Percentiles rank a stretch among this genome's conserved stretches.
These are phyloP conservation scores for Fabriciana adippe DNA, from an alignment of 2,888 invertebrate genomes.

Conservation along the genomic window DNA sequence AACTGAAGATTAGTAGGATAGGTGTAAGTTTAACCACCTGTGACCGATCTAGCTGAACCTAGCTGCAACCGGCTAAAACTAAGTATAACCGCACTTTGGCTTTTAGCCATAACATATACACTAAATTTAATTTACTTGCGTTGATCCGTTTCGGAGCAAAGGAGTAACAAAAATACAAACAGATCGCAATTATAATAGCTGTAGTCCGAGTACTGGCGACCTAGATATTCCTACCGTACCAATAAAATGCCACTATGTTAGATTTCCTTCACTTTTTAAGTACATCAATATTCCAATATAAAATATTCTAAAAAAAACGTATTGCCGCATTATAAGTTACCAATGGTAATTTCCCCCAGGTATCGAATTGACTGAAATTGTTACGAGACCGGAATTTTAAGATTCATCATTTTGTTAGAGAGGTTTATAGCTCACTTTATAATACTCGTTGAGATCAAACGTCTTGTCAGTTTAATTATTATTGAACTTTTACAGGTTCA, in stretches of 20 bases:
- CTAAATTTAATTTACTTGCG: too few relatives aligned
- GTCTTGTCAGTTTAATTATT: conserved; percentile 22
- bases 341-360: conserved; percentile 46
- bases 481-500: conserved; percentile 21
- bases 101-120: too few relatives aligned
- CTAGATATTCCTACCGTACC: too few relatives aligned
- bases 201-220: too few relatives aligned
- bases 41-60: too few relatives aligned
- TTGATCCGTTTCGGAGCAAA: too few relatives aligned
- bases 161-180: too few relatives aligned
- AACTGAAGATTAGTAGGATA: too few relatives aligned
- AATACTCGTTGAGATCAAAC: conserved; percentile 18
- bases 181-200: too few relatives aligned
- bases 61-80: too few relatives aligned
- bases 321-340: conserved; percentile 35
- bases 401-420: conserved; percentile 41
- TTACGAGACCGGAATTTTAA: conserved; percentile 45
- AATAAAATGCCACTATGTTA: background rate
- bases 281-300: background rate
- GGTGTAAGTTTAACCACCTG: too few relatives aligned
- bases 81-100: too few relatives aligned
- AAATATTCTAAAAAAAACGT: conserved; percentile 15
- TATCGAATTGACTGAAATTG: conserved; percentile 47
- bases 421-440: conserved; percentile 19
- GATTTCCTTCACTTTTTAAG: background rate